Evolutionary conservation across 2,797 vertebrate genomes (phyloP), one percentile per base, ranked within the genome.

Genomic region (Siniperca obscura): DNA sequence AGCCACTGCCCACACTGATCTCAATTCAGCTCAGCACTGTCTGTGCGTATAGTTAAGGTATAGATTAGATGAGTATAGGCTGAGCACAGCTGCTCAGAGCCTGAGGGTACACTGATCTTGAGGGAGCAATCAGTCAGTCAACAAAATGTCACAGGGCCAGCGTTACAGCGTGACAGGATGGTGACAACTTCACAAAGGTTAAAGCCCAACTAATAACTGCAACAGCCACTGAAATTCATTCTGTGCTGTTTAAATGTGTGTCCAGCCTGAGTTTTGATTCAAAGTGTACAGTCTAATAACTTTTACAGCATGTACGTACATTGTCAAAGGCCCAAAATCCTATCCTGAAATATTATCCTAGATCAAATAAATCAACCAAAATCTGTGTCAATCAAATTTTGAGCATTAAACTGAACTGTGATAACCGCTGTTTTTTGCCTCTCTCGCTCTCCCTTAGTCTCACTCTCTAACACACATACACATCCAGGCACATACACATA

Each of bases 121-220:
- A 86, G 94, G 93, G 94, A 94, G 91, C 91, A 87, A 94, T 94
- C 92, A 92, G 92, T 90, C 93, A 90, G 90, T 93, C 91, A 92
- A 94, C 94, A 91, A 96, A 96, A 96, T 96, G 96, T 96, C 96
- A 96, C 80, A 83, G 91, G 93, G 93, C 93, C 92, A 93, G 92
- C 87, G 87, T 93, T 92, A 93, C 93, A 85, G 92, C 86, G 83
- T 82, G 89, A 93, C 93, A 92, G 83, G 92, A 93, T 83, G 86
- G 79, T 88, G 87, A 92, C 91, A 90, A 93, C 93, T 89, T 89
- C 84, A 92, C 91, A 95, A 95, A 96, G 94, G 94, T 95, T 95
- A 95, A 65, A 86, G 90, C 87, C 79, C 81, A 83, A 93, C 90
- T 88, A 90, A 93, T 91, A 93, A 91, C 70, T 90, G 92, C 89